Conservation (phyloP, 37 sponge, comb jelly and placozoan species). For the Aphrocallistes beatrix region DNA sequence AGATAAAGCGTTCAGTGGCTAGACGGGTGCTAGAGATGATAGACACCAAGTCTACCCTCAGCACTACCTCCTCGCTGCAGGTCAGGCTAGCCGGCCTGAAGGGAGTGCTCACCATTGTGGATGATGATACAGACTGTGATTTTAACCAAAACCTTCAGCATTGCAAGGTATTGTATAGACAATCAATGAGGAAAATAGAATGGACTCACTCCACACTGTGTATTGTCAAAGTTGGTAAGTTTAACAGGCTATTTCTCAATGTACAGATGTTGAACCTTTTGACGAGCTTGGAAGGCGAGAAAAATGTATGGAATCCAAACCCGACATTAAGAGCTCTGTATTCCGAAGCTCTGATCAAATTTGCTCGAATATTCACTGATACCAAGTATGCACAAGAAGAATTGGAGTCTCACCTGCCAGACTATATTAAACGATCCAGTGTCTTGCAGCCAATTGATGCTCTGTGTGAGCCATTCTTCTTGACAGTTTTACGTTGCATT, state of each 20-base stretch:
- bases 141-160: not conserved
- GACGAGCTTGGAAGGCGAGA: not conserved
- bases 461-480: not conserved
- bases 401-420: not conserved
- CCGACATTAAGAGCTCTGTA: not conserved
- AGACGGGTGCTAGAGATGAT: not conserved
- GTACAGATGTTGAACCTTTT: not conserved
- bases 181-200: not conserved
- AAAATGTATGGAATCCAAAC: not conserved
- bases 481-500: not conserved
- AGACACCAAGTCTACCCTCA: not conserved
- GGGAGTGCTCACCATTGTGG: not conserved
- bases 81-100: not conserved
- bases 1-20: not conserved
- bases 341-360: not conserved
- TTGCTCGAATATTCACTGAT: not conserved
- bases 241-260: not conserved
- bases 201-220: constrained; percentile 1
- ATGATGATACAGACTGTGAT: not conserved
- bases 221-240: not conserved
- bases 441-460: not conserved
- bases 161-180: not conserved
- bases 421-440: not conserved
- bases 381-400: not conserved
- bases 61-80: not conserved